Conservation (phyloP, 35 echinoderm and acorn worm genomes). For the Apostichopus parvimensis region DNA sequence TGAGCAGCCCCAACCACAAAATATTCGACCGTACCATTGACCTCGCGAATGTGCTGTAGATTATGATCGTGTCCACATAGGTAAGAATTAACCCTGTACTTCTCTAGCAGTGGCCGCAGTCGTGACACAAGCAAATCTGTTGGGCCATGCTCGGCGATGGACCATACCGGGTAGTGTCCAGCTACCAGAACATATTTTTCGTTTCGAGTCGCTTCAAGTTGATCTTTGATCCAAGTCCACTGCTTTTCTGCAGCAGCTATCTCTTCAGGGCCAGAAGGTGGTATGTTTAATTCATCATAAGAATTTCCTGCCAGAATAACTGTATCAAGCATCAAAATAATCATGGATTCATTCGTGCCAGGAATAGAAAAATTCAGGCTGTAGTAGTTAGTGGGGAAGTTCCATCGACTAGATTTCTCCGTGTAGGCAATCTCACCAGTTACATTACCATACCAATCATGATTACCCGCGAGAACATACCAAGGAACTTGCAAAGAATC, state of each 20-base stretch:
- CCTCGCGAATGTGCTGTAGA: constrained; percentile 85
- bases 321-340: constrained; percentile 94
- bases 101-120: constrained; percentile 71
- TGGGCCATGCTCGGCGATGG: constrained; percentile 94
- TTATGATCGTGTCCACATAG: constrained; percentile 98
- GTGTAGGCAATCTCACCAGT: constrained; percentile 57
- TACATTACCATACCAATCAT: constrained; percentile 68
- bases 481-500: constrained; percentile 63
- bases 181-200: constrained; percentile 85
- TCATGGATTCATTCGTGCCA: constrained; percentile 58
- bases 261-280: constrained; percentile 71
- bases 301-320: constrained; percentile 72
- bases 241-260: constrained; percentile 45
- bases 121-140: constrained; percentile 67
- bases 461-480: constrained; percentile 61
- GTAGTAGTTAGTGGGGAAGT: constrained; percentile 79
- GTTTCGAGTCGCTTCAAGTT: constrained; percentile 64
- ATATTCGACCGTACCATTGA: constrained; percentile 81
- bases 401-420: constrained; percentile 55
- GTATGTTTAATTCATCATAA: constrained; percentile 32
- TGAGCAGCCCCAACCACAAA: constrained; percentile 89
- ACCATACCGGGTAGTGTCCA: constrained; percentile 98
- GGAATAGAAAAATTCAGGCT: constrained; percentile 68
- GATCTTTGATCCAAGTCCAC: constrained; percentile 84
- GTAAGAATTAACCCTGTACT: constrained; percentile 91